Percentiles rank a stretch among this genome's conserved stretches.
Conservation (phyloP, 2,888 invertebrate genomes). For the Cephalotes varians region DNA sequence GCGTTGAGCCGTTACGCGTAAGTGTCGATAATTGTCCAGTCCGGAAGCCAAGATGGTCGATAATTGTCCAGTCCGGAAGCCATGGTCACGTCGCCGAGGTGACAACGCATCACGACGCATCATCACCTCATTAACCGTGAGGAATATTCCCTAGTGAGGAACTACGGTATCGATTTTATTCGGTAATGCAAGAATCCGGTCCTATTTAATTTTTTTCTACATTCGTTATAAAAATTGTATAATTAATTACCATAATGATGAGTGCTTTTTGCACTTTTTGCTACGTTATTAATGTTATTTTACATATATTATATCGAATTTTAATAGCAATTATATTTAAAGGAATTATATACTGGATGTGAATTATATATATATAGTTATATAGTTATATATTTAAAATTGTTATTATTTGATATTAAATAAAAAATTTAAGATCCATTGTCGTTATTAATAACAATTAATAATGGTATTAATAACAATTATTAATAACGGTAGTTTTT, state of each 20-base stretch:
- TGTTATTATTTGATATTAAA: not conserved
- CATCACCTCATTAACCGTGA: slow-evolving; percentile 4
- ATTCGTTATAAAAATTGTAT: not conserved
- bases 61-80: slow-evolving; percentile 25
- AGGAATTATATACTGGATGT: not conserved
- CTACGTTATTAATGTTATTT: not conserved
- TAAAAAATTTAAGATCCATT: not conserved
- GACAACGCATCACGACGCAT: slow-evolving; percentile 19
- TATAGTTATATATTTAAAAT: no score
- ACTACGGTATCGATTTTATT: slow-evolving; percentile 25
- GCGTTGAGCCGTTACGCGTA: slow-evolving; percentile 22
- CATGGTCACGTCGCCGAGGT: slow-evolving; percentile 13
- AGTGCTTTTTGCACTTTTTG: not conserved
- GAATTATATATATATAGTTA: no score
- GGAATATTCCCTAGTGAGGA: not conserved
- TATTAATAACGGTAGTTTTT: not conserved
- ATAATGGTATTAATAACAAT: not conserved
- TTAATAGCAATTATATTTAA: not conserved
- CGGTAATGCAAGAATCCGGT: no score
- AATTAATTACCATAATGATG: not conserved
- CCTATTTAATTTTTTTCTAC: not conserved
- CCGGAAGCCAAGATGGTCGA: slow-evolving; percentile 1
- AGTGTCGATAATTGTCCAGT: slow-evolving; percentile 28
- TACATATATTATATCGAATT: not conserved
- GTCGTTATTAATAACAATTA: not conserved